A percentile compares a stretch with the other conserved stretches of the same genome.
Conservation (phyloP, 2,113 vertebrate species). For the Garra rufa region DNA sequence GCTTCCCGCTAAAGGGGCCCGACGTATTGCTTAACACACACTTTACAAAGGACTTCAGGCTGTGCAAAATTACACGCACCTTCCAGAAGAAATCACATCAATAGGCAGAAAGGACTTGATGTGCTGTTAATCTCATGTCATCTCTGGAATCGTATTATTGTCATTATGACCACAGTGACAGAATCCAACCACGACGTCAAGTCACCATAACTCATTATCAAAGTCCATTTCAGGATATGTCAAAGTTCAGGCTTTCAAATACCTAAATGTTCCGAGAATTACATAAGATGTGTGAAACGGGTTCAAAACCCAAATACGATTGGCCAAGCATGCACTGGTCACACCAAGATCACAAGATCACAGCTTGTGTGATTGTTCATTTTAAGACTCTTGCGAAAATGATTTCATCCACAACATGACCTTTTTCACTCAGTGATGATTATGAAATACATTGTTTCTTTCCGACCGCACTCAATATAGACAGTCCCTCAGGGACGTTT, state of each 20-base stretch:
- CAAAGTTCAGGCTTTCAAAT: constrained; percentile 63
- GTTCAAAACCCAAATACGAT: background rate
- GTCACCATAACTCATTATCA: constrained; percentile 65
- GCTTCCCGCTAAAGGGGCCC: constrained; percentile 48
- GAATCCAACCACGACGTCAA: constrained; percentile 64
- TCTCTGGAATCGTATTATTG: constrained; percentile 54
- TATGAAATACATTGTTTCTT: background rate
- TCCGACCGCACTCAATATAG: background rate
- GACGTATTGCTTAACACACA: constrained; percentile 67
- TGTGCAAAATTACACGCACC: constrained; percentile 68
- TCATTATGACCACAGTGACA: constrained; percentile 59
- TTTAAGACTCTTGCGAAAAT: background rate
- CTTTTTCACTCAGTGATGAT: background rate
- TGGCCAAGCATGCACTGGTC: background rate
- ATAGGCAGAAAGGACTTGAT: background rate
- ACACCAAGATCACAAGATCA: background rate
- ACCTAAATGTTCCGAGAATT: constrained; percentile 68
- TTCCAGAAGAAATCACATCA: constrained; percentile 63
- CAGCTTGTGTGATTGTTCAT: background rate
- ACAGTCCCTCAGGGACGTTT: background rate
- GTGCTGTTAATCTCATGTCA: constrained; percentile 28
- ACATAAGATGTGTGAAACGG: constrained; percentile 51
- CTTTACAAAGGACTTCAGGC: constrained; percentile 61
- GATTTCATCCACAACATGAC: background rate
- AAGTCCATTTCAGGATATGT: constrained; percentile 64